phyloP scores from a whole-genome alignment of 2,113 vertebrate species.

The Cavia porcellus region DNA sequence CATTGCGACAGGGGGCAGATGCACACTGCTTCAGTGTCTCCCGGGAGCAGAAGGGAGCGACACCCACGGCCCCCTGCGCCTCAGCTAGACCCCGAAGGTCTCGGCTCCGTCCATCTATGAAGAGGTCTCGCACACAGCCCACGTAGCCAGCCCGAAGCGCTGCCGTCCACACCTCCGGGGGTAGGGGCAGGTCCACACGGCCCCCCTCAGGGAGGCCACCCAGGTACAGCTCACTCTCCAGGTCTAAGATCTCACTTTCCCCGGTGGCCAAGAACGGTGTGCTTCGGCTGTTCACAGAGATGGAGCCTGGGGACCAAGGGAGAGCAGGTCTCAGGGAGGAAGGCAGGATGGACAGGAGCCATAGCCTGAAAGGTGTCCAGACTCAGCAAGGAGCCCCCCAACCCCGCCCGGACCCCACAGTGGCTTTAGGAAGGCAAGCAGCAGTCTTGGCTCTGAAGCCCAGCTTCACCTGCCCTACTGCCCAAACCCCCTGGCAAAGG shows the following conservation, averaged over 20 bases:
- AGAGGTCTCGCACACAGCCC: slow-evolving; percentile 95
- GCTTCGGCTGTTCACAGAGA: slow-evolving; percentile 95
- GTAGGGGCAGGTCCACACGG: slow-evolving; percentile 89
- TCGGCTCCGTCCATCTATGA: slow-evolving; percentile 94
- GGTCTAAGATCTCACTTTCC: slow-evolving; percentile 95
- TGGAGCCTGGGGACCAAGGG: slow-evolving; percentile 88
- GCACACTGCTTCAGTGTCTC: slow-evolving; percentile 93
- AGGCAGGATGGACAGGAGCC: background rate
- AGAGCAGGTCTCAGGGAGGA: background rate
- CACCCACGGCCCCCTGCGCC: slow-evolving; percentile 89
- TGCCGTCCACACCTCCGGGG: slow-evolving; percentile 95
- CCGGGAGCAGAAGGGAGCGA: slow-evolving; percentile 93
- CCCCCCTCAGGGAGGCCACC: slow-evolving; percentile 94
- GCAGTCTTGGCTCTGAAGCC: background rate
- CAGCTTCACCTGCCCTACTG: background rate
- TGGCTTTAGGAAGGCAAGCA: background rate
- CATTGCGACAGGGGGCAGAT: slow-evolving; percentile 91
- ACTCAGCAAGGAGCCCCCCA: background rate
- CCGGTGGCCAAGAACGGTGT: slow-evolving; percentile 93
- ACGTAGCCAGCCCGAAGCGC: slow-evolving; percentile 94
- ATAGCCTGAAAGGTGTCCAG: background rate
- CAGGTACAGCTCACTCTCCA: slow-evolving; percentile 95
- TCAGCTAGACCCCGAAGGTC: slow-evolving; percentile 93
- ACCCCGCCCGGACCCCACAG: background rate
- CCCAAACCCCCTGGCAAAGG: background rate